Percentiles rank a stretch among this genome's conserved stretches.
Evolutionary conservation across 2,113 vertebrate species (phyloP).

Genomic region (Tretioscincus oriximinensis): DNA sequence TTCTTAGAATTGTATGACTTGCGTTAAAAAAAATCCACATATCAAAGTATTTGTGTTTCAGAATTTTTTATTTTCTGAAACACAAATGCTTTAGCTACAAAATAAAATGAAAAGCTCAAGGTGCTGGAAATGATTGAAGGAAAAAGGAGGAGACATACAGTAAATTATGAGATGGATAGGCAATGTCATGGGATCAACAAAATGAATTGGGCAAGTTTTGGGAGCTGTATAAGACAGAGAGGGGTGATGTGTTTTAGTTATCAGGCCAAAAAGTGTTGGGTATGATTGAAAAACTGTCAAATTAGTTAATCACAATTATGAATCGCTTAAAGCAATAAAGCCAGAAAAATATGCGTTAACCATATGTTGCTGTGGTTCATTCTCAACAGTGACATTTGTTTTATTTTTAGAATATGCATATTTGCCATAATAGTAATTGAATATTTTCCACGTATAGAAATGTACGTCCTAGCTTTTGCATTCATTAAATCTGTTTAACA

Average conservation of each 20-base stretch:
- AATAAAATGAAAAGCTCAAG: background rate
- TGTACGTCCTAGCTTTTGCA: conserved; percentile 17
- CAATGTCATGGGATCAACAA: too few species aligned
- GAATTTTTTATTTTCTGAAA: background rate
- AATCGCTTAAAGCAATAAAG: background rate
- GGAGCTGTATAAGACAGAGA: too few species aligned
- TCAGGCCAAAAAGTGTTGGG: too few species aligned
- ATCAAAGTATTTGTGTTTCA: too few species aligned
- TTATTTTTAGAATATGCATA: background rate
- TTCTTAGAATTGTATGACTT: too few species aligned
- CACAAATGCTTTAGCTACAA: background rate
- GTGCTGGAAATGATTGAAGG: too few species aligned
- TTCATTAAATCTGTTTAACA: conserved; percentile 18
- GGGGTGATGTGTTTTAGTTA: too few species aligned
- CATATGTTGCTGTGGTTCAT: background rate
- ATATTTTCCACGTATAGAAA: background rate
- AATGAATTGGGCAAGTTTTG: too few species aligned
- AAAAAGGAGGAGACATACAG: too few species aligned
- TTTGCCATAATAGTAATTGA: background rate
- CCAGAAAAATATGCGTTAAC: background rate
- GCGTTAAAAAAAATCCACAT: too few species aligned
- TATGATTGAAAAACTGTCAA: too few species aligned
- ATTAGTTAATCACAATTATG: background rate
- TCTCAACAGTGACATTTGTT: background rate
- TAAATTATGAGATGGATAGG: too few species aligned